These are phyloP conservation scores for Channa striata DNA, from an alignment of 2,797 vertebrate genomes.

Conservation along the genomic window DNA sequence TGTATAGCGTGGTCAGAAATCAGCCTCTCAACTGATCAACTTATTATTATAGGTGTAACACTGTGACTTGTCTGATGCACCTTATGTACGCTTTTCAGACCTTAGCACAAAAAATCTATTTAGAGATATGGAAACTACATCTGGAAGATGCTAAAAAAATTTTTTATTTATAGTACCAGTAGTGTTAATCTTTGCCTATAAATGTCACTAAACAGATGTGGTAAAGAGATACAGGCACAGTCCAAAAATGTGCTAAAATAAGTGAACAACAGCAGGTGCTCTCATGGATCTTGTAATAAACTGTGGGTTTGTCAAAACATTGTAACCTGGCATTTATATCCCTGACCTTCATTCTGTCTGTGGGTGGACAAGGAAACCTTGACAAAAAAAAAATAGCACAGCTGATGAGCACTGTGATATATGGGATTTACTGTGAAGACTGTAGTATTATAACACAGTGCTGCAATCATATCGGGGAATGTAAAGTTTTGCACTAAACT, in stretches of 20 bases:
- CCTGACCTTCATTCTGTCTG: constrained; percentile 59
- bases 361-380: constrained; percentile 62
- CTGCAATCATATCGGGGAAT: neutral
- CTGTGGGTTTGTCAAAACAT: constrained; percentile 36
- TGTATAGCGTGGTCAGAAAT: neutral
- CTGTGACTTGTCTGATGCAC: neutral
- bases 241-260: neutral
- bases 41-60: neutral
- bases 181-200: constrained; percentile 9
- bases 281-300: constrained; percentile 7
- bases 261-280: constrained; percentile 33
- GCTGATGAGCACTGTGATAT: constrained; percentile 34
- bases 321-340: constrained; percentile 51
- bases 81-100: neutral
- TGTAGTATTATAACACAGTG: neutral
- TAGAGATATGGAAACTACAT: constrained; percentile 16
- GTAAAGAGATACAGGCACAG: constrained; percentile 20
- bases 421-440: constrained; percentile 28
- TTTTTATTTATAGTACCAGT: neutral
- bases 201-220: constrained; percentile 31
- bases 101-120: constrained; percentile 24
- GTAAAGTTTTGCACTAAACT: neutral
- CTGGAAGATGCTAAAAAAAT: constrained; percentile 37
- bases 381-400: constrained; percentile 52
- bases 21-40: neutral